phyloP scores from a whole-genome alignment of 2,113 vertebrate genomes.

The Sander vitreus region DNA sequence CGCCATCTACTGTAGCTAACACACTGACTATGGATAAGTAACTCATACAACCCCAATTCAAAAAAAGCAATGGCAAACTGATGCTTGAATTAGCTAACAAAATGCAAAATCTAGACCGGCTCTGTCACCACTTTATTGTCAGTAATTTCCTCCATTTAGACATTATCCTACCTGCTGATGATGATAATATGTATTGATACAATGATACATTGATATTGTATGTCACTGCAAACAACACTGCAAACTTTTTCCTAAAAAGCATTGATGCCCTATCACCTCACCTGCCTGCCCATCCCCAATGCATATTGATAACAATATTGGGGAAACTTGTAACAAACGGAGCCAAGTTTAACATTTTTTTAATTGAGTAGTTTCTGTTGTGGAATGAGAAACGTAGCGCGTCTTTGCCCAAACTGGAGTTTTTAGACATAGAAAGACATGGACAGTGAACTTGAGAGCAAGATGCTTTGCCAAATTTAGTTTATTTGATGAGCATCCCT shows the following conservation, averaged over 20 bases:
- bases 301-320: not conserved
- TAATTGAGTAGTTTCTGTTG: not conserved
- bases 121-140: not conserved
- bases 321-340: not conserved
- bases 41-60: no score
- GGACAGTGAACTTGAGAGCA: not conserved
- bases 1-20: no score
- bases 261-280: not conserved
- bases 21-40: no score
- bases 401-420: not conserved
- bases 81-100: not conserved
- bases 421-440: not conserved
- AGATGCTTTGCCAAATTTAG: not conserved
- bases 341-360: not conserved
- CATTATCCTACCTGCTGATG: not conserved
- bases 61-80: not conserved
- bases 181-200: not conserved
- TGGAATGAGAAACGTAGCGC: not conserved
- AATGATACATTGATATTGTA: not conserved
- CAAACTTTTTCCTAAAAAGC: not conserved
- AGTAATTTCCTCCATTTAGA: not conserved
- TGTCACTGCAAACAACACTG: not conserved
- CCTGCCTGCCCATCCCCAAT: not conserved
- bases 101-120: not conserved
- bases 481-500: not conserved